Conservation (phyloP, 2,888 invertebrate species). For the Leucophenga maculata region DNA sequence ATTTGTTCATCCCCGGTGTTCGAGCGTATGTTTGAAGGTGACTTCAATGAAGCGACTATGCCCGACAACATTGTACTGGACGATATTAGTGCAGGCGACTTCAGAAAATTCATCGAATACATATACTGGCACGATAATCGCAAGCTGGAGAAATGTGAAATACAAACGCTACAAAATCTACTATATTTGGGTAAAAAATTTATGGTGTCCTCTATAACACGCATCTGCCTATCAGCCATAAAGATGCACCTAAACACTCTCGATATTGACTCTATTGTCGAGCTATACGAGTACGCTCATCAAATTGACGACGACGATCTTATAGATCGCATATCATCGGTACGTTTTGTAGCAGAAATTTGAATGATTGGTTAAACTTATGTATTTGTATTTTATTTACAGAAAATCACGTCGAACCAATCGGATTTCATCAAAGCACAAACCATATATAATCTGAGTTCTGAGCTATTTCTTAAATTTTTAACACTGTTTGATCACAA, state of each 20-base stretch:
- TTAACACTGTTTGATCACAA: slow-evolving; percentile 21
- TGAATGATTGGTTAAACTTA: background rate
- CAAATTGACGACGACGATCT: slow-evolving; percentile 40
- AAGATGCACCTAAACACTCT: slow-evolving; percentile 28
- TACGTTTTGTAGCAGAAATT: slow-evolving; percentile 25
- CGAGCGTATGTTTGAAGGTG: slow-evolving; percentile 49
- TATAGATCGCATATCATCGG: slow-evolving; percentile 27
- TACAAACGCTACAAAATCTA: slow-evolving; percentile 41
- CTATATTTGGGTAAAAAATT: slow-evolving; percentile 49
- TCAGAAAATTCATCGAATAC: slow-evolving; percentile 42
- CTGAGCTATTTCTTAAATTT: slow-evolving; percentile 39
- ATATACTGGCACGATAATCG: slow-evolving; percentile 43
- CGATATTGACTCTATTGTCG: slow-evolving; percentile 34
- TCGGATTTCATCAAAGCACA: slow-evolving; percentile 19
- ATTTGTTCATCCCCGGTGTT: slow-evolving; percentile 48
- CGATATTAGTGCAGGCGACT: slow-evolving; percentile 44
- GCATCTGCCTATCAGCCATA: slow-evolving; percentile 34
- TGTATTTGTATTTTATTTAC: background rate
- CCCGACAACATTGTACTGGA: slow-evolving; percentile 47
- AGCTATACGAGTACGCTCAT: slow-evolving; percentile 43
- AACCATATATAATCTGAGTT: slow-evolving; percentile 41
- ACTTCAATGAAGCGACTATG: slow-evolving; percentile 40
- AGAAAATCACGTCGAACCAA: slow-evolving; percentile 29
- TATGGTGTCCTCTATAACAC: slow-evolving; percentile 41
- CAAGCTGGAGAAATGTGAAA: slow-evolving; percentile 31